Percentiles rank a stretch among this genome's conserved stretches.
Conservation (phyloP, 1,140 invertebrate species). For the Latrodectus geometricus region DNA sequence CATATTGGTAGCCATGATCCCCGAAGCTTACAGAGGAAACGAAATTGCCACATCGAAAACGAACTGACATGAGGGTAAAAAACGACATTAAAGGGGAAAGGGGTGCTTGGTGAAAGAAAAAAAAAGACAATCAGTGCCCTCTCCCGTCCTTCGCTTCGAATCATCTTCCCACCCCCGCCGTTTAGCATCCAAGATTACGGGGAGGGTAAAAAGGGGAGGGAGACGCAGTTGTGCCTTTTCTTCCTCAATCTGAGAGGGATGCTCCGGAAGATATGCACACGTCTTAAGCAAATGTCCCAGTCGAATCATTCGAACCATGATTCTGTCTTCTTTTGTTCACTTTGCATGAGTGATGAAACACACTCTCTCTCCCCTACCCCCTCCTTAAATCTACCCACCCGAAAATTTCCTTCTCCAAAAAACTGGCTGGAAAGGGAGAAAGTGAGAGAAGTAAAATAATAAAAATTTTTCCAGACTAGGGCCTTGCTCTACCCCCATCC, state of each 20-base stretch:
- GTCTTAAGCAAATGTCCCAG: conserved; percentile 60
- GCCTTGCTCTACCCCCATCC: not conserved
- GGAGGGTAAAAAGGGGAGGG: not conserved
- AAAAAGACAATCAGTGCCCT: conserved; percentile 34
- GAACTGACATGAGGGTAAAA: not conserved
- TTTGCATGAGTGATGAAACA: conserved; percentile 60
- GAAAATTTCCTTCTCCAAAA: conserved; percentile 34
- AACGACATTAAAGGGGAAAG: conserved; percentile 17
- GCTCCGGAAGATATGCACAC: conserved; percentile 53
- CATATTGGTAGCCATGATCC: too few relatives aligned
- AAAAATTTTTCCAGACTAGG: conserved; percentile 50
- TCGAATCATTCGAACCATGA: conserved; percentile 53
- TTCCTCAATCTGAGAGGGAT: conserved; percentile 48
- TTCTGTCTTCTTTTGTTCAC: conserved; percentile 55
- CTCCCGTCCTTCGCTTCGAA: not conserved
- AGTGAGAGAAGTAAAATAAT: conserved; percentile 59
- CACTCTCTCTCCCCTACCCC: not conserved
- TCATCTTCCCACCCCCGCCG: not conserved
- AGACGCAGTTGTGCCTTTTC: not conserved
- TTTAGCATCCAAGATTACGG: not conserved
- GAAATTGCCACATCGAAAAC: not conserved
- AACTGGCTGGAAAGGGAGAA: conserved; percentile 22
- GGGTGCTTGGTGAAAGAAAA: not conserved
- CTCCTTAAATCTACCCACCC: conserved; percentile 46
- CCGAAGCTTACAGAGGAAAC: not conserved